Base-by-base conservation (phyloP, 23 tunicate species). In the Trididemnum clinides region DNA sequence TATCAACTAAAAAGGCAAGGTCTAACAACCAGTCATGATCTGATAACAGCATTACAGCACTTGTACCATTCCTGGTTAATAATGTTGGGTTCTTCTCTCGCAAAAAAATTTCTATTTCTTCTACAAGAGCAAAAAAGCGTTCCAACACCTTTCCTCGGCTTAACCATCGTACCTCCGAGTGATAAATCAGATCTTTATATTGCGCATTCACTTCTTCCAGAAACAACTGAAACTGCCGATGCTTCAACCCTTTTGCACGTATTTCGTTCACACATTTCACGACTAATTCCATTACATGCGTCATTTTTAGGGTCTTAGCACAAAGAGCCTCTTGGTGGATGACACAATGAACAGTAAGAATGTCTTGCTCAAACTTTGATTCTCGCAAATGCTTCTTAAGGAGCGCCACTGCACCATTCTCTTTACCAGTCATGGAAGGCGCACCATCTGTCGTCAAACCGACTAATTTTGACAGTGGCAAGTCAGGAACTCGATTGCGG, bases 261-360 rank as follows among this genome's bases (percentile, higher is more conserved):
- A 63, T 63, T 23, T 19, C 21, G 71, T 63, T 63, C 71, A 63
- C 71, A 63, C 71, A 63, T 63, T 63, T 63, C 21, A 63, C 71
- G 6, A 63, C 71, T 25, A 63, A n/a, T 23, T 63, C 71, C 71
- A 63, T 63, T 63, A 63, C 71, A 63, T 63, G 71, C 23, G 71
- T 63, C 71, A 63, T 63, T 63, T 15, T 63, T 63, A 63, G 19
- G 15, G 54, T 49, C 15, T 49, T 49, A 10, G 54, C 54, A n/a
- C n/a, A n/a, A n/a, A n/a, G n/a, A n/a, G n/a, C n/a, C n/a, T n/a
- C n/a, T n/a, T n/a, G n/a, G n/a, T n/a, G n/a, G n/a, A n/a, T n/a
- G n/a, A n/a, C n/a, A n/a, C n/a, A n/a, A n/a, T n/a, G n/a, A n/a
- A n/a, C n/a, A n/a, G n/a, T n/a, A n/a, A n/a, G n/a, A n/a, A n/a